These are phyloP conservation scores for Diachasma alloeum DNA, from an alignment of 1,140 invertebrate genomes.

Conservation along the genomic window DNA sequence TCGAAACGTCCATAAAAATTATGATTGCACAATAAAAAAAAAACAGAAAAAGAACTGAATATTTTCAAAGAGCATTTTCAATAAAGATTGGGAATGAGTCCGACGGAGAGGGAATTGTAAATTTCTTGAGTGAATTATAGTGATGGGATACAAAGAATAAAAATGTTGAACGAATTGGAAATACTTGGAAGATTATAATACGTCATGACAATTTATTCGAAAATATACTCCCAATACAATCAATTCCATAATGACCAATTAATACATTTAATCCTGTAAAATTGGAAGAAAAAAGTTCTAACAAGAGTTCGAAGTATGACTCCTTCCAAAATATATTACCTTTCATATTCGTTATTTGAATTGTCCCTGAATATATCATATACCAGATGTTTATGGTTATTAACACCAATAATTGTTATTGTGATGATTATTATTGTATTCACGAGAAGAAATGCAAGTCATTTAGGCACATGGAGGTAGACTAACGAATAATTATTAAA, in stretches of 20 bases:
- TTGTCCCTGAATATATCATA: not conserved
- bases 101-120: too few relatives aligned
- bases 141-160: too few relatives aligned
- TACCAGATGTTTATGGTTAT: not conserved
- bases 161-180: too few relatives aligned
- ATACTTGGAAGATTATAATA: too few relatives aligned
- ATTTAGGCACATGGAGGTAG: constrained; percentile 9
- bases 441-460: constrained; percentile 3
- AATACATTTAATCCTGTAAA: not conserved
- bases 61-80: too few relatives aligned
- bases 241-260: not conserved
- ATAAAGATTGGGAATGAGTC: too few relatives aligned
- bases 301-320: not conserved
- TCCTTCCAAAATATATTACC: not conserved
- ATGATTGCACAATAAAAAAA: too few relatives aligned
- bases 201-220: too few relatives aligned
- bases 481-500: not conserved
- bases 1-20: too few relatives aligned
- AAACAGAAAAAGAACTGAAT: too few relatives aligned
- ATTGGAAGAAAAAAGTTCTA: not conserved
- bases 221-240: not conserved
- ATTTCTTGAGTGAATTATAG: too few relatives aligned
- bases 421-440: not conserved
- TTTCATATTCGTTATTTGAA: not conserved
- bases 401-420: not conserved